Base-by-base conservation (phyloP, 2,797 vertebrate species). In the Pipistrellus pipistrellus region DNA sequence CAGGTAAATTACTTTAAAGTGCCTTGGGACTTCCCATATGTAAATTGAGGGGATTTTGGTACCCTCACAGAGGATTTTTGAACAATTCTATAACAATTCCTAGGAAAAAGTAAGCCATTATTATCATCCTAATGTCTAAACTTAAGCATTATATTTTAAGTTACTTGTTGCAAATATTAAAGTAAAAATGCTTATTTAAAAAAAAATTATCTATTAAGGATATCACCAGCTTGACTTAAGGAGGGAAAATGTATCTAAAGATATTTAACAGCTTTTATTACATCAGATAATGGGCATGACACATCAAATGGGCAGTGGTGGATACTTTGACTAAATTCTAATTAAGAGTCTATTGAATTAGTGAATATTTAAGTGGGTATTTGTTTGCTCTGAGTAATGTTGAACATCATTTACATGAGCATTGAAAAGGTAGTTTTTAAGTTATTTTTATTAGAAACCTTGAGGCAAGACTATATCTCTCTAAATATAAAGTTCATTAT, bases 191-290 rank as follows among this genome's bases (percentile, higher is more conserved):
- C 3, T 12, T 3, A 46, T 64, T 90, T 93, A n/a, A 68, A 93
- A 95, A 62, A 95, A 62, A 95, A 62, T 44, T 85, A 21, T 21
- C 27, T 92, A 27, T 76, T 73, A 78, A 75, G 46, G 8, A 3
- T 48, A 55, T 87, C 12, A 78, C 5, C 59, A 78, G 57, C 30
- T 72, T 81, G 35, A 35, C 94, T 88, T 76, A 55, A 87, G 6
- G 41, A 6, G 4, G 15, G 46, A 32, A 35, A 53, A 30, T 46
- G 5, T 68, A 88, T 30, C 8, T 81, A 77, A 81, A 73, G 30
- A n/a, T 71, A 73, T 72, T 82, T 41, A 86, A 66, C 21, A 77
- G 5, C 1, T 68, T 68, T 68, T 62, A 85, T 32, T 46, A 87
- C 21, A 66, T 21, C 23, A 41, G 17, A 93, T 41, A 41, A 41